A percentile compares a stretch with the other conserved stretches of the same genome.
Evolutionary conservation across 2,113 vertebrate genomes (phyloP).

Genomic region (Lipotes vexillifer): DNA sequence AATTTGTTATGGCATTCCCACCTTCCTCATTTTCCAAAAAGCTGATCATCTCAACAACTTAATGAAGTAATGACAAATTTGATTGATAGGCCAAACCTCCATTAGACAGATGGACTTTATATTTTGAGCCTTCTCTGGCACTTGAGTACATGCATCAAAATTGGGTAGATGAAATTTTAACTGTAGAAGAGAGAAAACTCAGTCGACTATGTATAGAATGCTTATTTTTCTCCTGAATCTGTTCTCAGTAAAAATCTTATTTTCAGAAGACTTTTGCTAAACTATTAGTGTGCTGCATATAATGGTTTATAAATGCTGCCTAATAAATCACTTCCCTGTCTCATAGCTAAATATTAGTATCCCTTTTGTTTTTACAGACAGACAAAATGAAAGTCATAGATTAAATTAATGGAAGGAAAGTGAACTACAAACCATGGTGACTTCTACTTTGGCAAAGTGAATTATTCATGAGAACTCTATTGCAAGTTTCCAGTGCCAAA

Average conservation of each 20-base stretch:
- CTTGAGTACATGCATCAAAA: constrained; percentile 18
- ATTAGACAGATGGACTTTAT: constrained; percentile 60
- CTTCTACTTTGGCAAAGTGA: constrained; percentile 55
- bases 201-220: background rate
- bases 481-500: constrained; percentile 51
- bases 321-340: constrained; percentile 63
- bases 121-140: constrained; percentile 47
- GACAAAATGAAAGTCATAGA: constrained; percentile 63
- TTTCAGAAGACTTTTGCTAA: constrained; percentile 58
- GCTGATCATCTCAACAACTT: constrained; percentile 27
- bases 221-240: constrained; percentile 4
- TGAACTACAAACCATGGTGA: constrained; percentile 51
- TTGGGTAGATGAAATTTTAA: constrained; percentile 42
- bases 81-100: constrained; percentile 53
- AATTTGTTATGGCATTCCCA: background rate
- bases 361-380: constrained; percentile 59
- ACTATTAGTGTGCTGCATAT: constrained; percentile 49
- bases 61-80: constrained; percentile 59
- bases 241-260: constrained; percentile 1
- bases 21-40: constrained; percentile 28
- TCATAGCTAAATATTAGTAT: constrained; percentile 46
- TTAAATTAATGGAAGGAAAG: constrained; percentile 66
- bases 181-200: constrained; percentile 35
- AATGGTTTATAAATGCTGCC: constrained; percentile 49
- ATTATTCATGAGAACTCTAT: constrained; percentile 61